Base-by-base conservation (phyloP, 2,888 invertebrate species). In the Lithophane leautieri region DNA sequence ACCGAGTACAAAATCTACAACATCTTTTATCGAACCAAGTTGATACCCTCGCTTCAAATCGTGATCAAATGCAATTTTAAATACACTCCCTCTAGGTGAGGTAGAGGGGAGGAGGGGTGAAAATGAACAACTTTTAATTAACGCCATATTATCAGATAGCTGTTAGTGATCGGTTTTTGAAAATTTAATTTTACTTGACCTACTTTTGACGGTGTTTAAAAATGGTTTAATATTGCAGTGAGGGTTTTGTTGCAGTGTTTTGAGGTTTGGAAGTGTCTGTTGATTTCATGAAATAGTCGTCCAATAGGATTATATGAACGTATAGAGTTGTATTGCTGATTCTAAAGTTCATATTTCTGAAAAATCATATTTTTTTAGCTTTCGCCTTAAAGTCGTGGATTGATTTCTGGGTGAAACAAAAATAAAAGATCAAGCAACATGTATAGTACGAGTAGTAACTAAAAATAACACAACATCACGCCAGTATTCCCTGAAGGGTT, bases 91-190 rank as follows among this genome's bases (percentile, higher is more conserved):
- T 25, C 42, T n/a, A n/a, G 22, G 14, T 42, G 63, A 9, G 40
- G 67, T 14, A 14, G 54, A 28, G 70, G 56, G 62, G 70, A 34
- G 74, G 69, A 60, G 69, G 87, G 82, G 75, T 65, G 67, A 72
- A 89, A 89, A 88, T 86, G 90, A 86, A 86, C 87, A 92, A 91
- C 86, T 92, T 93, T 92, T 93, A 92, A 93, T 93, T 93, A 93
- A 90, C 77, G 84, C 86, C 84, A 86, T 90, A 79, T 83, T 90
- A 92, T 91, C 92, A 78, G 91, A 91, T 91, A 89, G 82, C 87
- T 73, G 86, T 85, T 84, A 73, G 83, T 83, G 85, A 87, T 87
- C 79, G 83, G 72, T 82, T 83, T 66, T 79, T 75, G 82, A 87
- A 87, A 89, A 89, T 91, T 88, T 85, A 88, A 91, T 91, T 90